These are phyloP conservation scores for Galbula dea DNA, from an alignment of 2,113 vertebrate genomes.

Conservation along the genomic window DNA sequence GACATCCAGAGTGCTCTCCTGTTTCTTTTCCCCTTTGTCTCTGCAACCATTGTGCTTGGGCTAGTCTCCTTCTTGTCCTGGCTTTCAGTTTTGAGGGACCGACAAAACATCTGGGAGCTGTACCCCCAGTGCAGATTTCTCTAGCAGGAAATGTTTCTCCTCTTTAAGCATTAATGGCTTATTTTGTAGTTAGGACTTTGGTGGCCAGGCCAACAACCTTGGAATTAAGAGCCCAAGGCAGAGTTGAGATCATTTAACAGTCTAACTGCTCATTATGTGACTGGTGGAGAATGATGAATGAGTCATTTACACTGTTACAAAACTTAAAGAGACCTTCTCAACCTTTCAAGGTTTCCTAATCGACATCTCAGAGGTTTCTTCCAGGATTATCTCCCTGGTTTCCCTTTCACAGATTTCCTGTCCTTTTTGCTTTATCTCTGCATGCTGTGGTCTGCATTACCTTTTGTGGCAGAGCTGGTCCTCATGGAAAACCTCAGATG, in stretches of 20 bases:
- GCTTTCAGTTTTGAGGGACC: not conserved
- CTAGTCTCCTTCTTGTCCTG: not conserved
- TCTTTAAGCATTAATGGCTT: conserved; percentile 22
- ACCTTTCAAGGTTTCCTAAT: conserved; percentile 16
- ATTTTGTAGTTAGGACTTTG: conserved; percentile 11
- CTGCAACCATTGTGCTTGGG: not conserved
- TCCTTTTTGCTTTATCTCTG: not conserved
- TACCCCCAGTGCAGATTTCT: not conserved
- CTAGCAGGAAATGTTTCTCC: not conserved
- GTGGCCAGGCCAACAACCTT: not conserved
- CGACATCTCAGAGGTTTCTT: not conserved
- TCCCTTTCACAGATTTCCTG: not conserved
- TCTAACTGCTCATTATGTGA: conserved; percentile 40
- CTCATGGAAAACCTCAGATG: not conserved
- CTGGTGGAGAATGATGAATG: conserved; percentile 38
- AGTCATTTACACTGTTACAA: conserved; percentile 34
- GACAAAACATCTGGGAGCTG: not conserved
- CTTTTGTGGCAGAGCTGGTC: not conserved
- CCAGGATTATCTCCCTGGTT: not conserved
- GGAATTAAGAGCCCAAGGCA: conserved; percentile 19
- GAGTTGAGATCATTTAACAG: conserved; percentile 30
- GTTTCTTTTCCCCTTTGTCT: not conserved
- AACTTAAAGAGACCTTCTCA: conserved; percentile 14
- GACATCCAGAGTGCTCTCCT: fast-evolving
- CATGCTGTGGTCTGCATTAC: not conserved